Evolutionary conservation across 1,140 invertebrate species (phyloP).

Genomic region (Bombus pascuorum): DNA sequence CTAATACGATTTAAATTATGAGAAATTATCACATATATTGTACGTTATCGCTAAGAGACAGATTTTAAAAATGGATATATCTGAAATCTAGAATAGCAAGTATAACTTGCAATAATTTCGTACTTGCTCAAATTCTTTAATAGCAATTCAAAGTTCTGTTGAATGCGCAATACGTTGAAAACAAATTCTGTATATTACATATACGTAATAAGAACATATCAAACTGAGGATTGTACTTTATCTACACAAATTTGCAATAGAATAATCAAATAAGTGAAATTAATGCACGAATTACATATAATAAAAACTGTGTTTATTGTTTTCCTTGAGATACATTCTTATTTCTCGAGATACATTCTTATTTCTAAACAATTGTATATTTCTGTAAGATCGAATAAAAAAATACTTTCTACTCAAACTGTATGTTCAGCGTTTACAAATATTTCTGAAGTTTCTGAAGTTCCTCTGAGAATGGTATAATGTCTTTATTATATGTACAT

Average conservation of each 20-base stretch:
- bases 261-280: conserved; percentile 21
- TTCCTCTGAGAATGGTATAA: conserved; percentile 8
- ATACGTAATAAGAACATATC: conserved; percentile 52
- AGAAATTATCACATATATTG: conserved; percentile 21
- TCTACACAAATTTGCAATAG: neutral
- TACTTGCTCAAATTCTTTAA: conserved; percentile 61
- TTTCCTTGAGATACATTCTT: conserved; percentile 12
- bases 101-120: conserved; percentile 33
- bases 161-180: neutral
- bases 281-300: conserved; percentile 16
- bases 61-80: conserved; percentile 29
- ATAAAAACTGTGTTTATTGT: conserved; percentile 52
- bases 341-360: conserved; percentile 28
- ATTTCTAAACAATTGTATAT: conserved; percentile 56
- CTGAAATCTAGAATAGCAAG: conserved; percentile 6
- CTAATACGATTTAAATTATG: conserved; percentile 2
- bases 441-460: conserved; percentile 12
- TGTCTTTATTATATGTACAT: conserved; percentile 25
- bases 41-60: conserved; percentile 30
- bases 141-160: conserved; percentile 7
- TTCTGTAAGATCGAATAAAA: conserved; percentile 58
- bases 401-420: conserved; percentile 48
- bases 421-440: conserved; percentile 34
- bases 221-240: conserved; percentile 24
- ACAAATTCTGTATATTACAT: conserved; percentile 1